These are phyloP conservation scores for Xenopus borealis DNA, from an alignment of 2,113 vertebrate genomes.

Conservation along the genomic window DNA sequence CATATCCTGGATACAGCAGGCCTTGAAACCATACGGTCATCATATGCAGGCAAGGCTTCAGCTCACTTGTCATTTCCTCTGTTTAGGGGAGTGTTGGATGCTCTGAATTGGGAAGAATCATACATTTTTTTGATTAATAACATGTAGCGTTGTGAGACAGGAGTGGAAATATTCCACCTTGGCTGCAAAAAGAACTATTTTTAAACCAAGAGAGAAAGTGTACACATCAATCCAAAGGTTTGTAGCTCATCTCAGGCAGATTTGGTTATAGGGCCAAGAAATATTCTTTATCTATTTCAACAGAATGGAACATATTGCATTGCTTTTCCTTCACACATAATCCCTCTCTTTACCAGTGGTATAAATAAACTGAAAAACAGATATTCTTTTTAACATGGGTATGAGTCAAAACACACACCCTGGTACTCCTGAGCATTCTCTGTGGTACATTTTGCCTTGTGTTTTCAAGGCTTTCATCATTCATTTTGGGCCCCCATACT, in stretches of 20 bases:
- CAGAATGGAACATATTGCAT: not conserved
- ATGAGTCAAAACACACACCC: too few relatives aligned
- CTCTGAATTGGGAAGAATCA: constrained; percentile 6
- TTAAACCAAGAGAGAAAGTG: constrained; percentile 4
- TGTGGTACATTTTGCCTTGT: too few relatives aligned
- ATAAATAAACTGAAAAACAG: too few relatives aligned
- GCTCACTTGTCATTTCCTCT: not conserved
- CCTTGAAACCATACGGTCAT: constrained; percentile 21
- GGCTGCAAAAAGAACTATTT: constrained; percentile 23
- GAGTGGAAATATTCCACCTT: constrained; percentile 30
- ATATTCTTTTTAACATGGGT: too few relatives aligned
- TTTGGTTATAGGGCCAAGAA: not conserved
- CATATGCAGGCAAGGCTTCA: not conserved
- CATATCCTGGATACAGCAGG: constrained; percentile 16
- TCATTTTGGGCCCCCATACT: too few relatives aligned
- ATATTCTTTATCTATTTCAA: constrained; percentile 4
- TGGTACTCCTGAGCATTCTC: too few relatives aligned
- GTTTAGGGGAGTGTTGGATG: not conserved
- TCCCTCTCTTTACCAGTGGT: too few relatives aligned
- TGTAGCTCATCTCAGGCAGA: not conserved
- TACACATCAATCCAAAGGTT: not conserved
- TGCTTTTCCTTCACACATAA: not conserved
- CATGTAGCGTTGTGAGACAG: constrained; percentile 6
- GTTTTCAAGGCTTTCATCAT: too few relatives aligned
- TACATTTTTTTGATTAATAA: constrained; percentile 12